Conservation (phyloP, 2,888 invertebrate species). For the Drosophila ezoana region DNA sequence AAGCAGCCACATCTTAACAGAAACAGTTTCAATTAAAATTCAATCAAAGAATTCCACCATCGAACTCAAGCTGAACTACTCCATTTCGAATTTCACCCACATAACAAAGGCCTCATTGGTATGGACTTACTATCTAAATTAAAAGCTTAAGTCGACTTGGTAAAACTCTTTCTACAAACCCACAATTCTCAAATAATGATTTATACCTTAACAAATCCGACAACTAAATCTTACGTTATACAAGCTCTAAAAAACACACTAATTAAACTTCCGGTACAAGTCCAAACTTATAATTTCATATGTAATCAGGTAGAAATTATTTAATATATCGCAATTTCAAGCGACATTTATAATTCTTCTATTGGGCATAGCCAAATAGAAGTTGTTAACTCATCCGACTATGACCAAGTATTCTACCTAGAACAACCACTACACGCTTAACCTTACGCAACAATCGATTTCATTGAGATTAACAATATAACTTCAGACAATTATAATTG, state of each 20-base stretch:
- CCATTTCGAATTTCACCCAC: neutral
- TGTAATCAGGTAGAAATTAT: neutral
- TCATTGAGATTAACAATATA: neutral
- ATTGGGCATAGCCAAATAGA: neutral
- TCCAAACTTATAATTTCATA: neutral
- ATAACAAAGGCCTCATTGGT: too few species aligned
- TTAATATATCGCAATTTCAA: neutral
- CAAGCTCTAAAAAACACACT: neutral
- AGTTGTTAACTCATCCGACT: neutral
- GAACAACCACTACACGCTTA: neutral
- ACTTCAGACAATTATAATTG: neutral
- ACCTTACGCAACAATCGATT: neutral
- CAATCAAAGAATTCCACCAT: neutral
- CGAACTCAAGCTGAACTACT: neutral
- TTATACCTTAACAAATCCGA: neutral
- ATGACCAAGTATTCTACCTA: neutral
- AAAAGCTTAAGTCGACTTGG: too few species aligned
- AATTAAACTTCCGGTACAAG: neutral
- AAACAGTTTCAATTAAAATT: neutral
- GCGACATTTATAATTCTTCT: too few species aligned
- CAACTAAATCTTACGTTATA: slow-evolving; percentile 1
- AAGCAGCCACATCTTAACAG: neutral
- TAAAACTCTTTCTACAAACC: too few species aligned
- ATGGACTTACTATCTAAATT: too few species aligned
- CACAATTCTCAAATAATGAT: neutral